Conservation (phyloP, 2,888 invertebrate species). For the Xylota segnis region DNA sequence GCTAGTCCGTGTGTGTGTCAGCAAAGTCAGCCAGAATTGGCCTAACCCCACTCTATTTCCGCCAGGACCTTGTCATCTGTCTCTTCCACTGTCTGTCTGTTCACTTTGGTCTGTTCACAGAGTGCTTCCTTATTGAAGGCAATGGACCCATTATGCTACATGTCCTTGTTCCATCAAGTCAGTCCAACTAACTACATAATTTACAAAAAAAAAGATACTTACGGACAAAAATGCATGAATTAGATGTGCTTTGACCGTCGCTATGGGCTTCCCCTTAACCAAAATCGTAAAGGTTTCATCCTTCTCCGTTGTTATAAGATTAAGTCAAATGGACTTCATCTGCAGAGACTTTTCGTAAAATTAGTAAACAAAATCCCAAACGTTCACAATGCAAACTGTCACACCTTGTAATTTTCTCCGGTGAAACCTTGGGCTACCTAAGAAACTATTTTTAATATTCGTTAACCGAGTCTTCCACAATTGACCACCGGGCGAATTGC, state of each 20-base stretch:
- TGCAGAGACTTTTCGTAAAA: conserved; percentile 87
- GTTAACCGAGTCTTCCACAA: conserved; percentile 98
- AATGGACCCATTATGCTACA: too few species aligned
- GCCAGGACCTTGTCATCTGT: too few species aligned
- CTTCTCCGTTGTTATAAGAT: conserved; percentile 97
- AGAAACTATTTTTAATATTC: conserved; percentile 98
- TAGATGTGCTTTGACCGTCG: conserved; percentile 98
- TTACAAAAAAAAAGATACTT: conserved; percentile 83
- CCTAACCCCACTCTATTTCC: too few species aligned
- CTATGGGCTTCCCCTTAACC: conserved; percentile 97
- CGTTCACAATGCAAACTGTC: conserved; percentile 3
- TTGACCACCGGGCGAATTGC: conserved; percentile 88
- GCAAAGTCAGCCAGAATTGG: too few species aligned
- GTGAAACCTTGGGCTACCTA: conserved; percentile 98
- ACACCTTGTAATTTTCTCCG: conserved; percentile 94
- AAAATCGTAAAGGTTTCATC: conserved; percentile 98
- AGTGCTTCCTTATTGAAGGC: too few species aligned
- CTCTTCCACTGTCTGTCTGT: too few species aligned
- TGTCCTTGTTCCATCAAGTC: too few species aligned
- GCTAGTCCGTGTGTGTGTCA: too few species aligned
- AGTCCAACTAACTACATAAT: too few species aligned
- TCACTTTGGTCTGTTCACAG: too few species aligned
- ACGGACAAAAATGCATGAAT: conserved; percentile 99
- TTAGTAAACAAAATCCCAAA: neutral
- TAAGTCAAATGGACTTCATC: conserved; percentile 96